These are phyloP conservation scores for Chironomus striatipennis DNA, from an alignment of 1,140 invertebrate species.

Conservation along the genomic window DNA sequence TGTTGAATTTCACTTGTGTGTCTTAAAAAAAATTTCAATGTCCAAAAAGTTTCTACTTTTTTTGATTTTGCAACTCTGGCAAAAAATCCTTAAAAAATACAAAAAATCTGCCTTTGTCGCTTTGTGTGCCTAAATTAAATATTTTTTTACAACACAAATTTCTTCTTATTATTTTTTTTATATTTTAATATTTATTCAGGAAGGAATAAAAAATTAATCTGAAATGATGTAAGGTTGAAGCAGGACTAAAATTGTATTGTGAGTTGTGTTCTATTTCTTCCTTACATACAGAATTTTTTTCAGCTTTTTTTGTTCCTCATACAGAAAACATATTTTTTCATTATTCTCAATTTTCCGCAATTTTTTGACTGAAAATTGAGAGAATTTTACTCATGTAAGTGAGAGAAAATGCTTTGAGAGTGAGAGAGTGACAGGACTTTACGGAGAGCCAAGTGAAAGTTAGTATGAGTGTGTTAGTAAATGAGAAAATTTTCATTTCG, in stretches of 20 bases:
- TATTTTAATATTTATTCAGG: slow-evolving; percentile 17
- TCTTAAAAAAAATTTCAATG: no score
- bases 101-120: not conserved
- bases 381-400: not conserved
- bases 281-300: no score
- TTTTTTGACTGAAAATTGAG: not conserved
- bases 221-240: slow-evolving; percentile 16
- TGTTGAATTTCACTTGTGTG: no score
- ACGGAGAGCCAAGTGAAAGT: no score
- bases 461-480: no score
- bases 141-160: not conserved
- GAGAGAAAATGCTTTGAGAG: not conserved
- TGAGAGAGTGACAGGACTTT: no score
- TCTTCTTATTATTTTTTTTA: not conserved
- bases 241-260: slow-evolving; percentile 3
- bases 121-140: not conserved
- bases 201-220: slow-evolving; percentile 23
- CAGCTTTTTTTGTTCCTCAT: no score
- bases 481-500: no score
- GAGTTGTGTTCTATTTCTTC: not conserved
- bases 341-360: not conserved
- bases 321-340: not conserved
- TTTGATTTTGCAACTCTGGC: not conserved
- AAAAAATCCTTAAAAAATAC: not conserved
- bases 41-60: not conserved